Base-by-base conservation (phyloP, 1,140 invertebrate genomes). In the Colletes latitarsis region DNA sequence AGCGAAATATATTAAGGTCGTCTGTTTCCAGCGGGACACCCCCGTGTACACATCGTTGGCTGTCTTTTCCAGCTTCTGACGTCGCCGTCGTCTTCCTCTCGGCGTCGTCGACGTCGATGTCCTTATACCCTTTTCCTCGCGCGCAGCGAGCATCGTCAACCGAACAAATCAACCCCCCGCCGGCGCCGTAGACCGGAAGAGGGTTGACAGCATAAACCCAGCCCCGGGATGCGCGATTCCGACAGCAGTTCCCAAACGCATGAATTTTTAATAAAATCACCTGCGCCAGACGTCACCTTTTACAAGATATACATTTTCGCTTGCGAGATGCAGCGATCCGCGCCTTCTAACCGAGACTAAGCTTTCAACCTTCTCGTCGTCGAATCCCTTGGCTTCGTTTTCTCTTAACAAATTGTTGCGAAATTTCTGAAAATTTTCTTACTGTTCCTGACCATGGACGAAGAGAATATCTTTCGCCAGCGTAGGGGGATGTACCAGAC, bases 261-360 rank as follows among this genome's bases (percentile, higher is more conserved):
- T 89, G 84, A 88, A 90, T 86, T 90, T 90, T 91, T 89, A 88
- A 90, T 88, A 88, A 89, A 87, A 90, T 90, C 85, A 82, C 66
- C 74, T 70, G 76, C 57, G 60, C 76, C 67, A 81, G 72, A 75
- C 77, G 77, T 81, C 67, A 76, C 77, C 71, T 69, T 62, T 46
- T 66, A 64, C 15, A 41, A n/a, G n/a, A 14, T 43, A 52, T 75
- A 39, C 53, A 43, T 53, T 30, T 58, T 52, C 21, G 21, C 21
- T 30, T n/a, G 43, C 30, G 63, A 43, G 53, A 58, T 62, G 19
- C 39, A 52, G 49, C 0, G 62, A 67, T 64, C 67, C 4, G 2
- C 39, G 55, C 6, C 12, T 21, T 4, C 15, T 79, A 73, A 79
- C 60, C 77, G 69, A 30, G 39, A 10, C 12, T 55, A 73, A 79